A percentile compares a stretch with the other conserved stretches of the same genome.
phyloP scores from a whole-genome alignment of 2,797 vertebrate species.

The Philypnodon macrostomus region DNA sequence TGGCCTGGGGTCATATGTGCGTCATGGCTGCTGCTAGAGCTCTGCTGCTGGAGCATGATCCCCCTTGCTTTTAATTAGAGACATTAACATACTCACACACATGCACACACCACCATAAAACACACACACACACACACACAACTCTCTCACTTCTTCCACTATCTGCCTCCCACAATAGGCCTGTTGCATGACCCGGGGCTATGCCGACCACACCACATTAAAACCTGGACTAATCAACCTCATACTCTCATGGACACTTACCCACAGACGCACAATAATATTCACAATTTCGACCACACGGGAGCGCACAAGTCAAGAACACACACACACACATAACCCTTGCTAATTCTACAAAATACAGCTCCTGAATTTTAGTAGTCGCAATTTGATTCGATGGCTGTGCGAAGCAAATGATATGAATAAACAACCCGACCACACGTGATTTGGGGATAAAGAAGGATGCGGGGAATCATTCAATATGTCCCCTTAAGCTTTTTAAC shows the following conservation, averaged over 20 bases:
- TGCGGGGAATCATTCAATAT: constrained; percentile 24
- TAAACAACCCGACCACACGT: constrained; percentile 27
- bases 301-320: constrained; percentile 15
- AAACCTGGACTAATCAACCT: constrained; percentile 79
- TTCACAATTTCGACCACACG: constrained; percentile 26
- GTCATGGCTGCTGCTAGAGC: constrained; percentile 70
- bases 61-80: constrained; percentile 79
- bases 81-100: constrained; percentile 78
- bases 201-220: constrained; percentile 82
- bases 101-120: constrained; percentile 11
- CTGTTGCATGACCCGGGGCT: constrained; percentile 81
- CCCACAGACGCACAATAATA: constrained; percentile 45
- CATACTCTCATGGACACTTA: constrained; percentile 74
- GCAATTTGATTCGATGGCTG: constrained; percentile 52
- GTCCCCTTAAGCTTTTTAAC: constrained; percentile 40
- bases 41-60: constrained; percentile 69
- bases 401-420: constrained; percentile 26
- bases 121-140: constrained; percentile 18
- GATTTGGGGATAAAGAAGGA: constrained; percentile 27
- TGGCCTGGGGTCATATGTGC: constrained; percentile 75
- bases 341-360: constrained; percentile 59
- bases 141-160: constrained; percentile 40
- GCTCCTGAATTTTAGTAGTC: constrained; percentile 31
- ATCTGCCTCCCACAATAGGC: constrained; percentile 68
- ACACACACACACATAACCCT: constrained; percentile 34